Evolutionary conservation across 2,888 invertebrate genomes (phyloP), one percentile per base, ranked within the genome.

Genomic region (Cerceris ruficornis): DNA sequence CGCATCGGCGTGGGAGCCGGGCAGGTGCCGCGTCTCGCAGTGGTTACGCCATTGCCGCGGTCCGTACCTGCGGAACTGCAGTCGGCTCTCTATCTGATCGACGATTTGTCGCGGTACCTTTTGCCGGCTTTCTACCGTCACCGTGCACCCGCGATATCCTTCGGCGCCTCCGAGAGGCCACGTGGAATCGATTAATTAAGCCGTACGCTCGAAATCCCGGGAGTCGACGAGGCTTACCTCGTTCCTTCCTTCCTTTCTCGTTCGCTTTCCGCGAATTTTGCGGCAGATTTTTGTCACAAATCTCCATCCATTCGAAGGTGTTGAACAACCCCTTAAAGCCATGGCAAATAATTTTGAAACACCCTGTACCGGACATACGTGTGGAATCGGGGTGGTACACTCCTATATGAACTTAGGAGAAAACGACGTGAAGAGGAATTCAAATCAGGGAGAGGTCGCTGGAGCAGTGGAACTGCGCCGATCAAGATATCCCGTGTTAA

Each of bases 1-100:
- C 83, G 73, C 85, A 88, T 88, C 88, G 85, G 87, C 87, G 90
- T 90, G 90, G 88, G 89, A 90, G 86, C 80, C 77, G 82, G 81
- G 88, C 90, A 91, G 91, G 90, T 90, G 90, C 89, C 86, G 76
- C 67, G 81, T 83, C 74, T 84, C 77, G 78, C 68, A 69, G 76
- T 39, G 75, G 83, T 85, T 84, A 83, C 85, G 83, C 80, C 71
- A 78, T 55, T 79, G 75, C 62, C 55, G 68, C 55, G 60, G 54
- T 28, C 62, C 69, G 72, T 60, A 69, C 55, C 69, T 28, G 73
- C 58, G 46, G 77, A 64, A 60, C 70, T 60, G 65, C 55, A 64
- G 60, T 81, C 80, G 75, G 46, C 68, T 68, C 77, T 81, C 77
- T 86, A 86, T 86, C 86, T 83, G 86, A 86, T 86, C 84, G 43